Percentiles rank a stretch among this genome's conserved stretches.
phyloP scores from a whole-genome alignment of 1,140 invertebrate genomes.

The Colletes latitarsis region DNA sequence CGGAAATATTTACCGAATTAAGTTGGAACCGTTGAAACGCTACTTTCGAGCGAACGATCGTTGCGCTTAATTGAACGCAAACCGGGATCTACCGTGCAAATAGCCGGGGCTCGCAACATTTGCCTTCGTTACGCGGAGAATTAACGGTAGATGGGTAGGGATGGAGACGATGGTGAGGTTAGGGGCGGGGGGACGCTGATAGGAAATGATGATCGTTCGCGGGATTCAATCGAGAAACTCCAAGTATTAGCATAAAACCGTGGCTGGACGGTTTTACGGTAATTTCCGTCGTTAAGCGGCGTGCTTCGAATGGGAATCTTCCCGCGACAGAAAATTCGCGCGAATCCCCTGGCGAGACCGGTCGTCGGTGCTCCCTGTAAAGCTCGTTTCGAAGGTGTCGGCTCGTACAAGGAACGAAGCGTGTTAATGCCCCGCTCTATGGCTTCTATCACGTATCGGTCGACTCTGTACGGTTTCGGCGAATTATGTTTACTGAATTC shows the following conservation, averaged over 20 bases:
- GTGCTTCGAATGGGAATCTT: background rate
- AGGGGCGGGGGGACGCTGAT: background rate
- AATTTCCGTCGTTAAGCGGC: background rate
- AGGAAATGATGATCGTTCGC: conserved; percentile 8
- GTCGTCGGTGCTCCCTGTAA: background rate
- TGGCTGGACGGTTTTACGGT: background rate
- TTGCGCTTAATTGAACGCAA: conserved; percentile 18
- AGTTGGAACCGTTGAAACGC: conserved; percentile 15
- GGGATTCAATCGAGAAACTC: conserved; percentile 5
- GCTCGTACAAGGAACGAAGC: conserved; percentile 16
- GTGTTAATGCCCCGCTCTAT: conserved; percentile 43
- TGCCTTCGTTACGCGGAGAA: conserved; percentile 13
- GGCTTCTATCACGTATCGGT: conserved; percentile 69
- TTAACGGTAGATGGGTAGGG: background rate
- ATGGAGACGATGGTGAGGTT: too few relatives aligned
- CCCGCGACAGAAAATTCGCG: background rate
- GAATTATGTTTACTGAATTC: conserved; percentile 69
- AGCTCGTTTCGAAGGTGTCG: conserved; percentile 33
- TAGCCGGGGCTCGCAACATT: conserved; percentile 15
- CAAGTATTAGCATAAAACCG: background rate
- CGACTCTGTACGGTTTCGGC: conserved; percentile 66
- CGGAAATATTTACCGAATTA: conserved; percentile 27
- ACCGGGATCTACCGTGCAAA: conserved; percentile 10
- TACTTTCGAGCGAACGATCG: conserved; percentile 9
- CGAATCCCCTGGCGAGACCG: background rate